Percentiles rank a stretch among this genome's conserved stretches.
Evolutionary conservation across 2,888 invertebrate species (phyloP).

Genomic region (Arctia plantaginis): DNA sequence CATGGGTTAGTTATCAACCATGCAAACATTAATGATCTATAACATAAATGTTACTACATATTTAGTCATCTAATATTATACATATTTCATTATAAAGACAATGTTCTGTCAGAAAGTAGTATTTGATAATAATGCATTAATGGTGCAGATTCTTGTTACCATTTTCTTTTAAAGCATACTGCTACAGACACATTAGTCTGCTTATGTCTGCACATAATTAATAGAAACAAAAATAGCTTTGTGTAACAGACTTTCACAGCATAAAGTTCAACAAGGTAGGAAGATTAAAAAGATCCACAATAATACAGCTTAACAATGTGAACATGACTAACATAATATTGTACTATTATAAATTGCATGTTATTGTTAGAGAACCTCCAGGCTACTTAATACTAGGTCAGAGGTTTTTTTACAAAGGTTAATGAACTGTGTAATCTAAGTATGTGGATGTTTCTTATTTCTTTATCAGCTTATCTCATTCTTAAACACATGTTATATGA

Average conservation of each 20-base stretch:
- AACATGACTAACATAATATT: not conserved
- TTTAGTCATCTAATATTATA: not conserved
- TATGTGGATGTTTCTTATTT: slow-evolving; percentile 26
- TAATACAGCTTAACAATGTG: not conserved
- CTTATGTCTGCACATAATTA: not conserved
- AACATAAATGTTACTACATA: not conserved
- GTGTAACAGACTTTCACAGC: not conserved
- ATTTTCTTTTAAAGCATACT: not conserved
- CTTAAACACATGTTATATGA: slow-evolving; percentile 34
- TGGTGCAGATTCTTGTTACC: slow-evolving; percentile 13
- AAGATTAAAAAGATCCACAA: not conserved
- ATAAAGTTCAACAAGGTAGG: not conserved
- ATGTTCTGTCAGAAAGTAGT: not conserved
- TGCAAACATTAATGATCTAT: not conserved
- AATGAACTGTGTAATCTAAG: slow-evolving; percentile 39
- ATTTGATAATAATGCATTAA: not conserved
- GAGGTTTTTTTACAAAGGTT: slow-evolving; percentile 29
- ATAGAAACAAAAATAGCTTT: not conserved
- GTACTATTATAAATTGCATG: not conserved
- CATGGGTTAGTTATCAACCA: not conserved
- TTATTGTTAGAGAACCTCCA: not conserved
- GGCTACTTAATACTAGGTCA: not conserved
- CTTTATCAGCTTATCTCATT: slow-evolving; percentile 54
- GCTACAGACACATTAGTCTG: not conserved
- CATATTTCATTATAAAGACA: not conserved